Base-by-base conservation (phyloP, 2,797 vertebrate species). In the Thalassophryne amazonica region DNA sequence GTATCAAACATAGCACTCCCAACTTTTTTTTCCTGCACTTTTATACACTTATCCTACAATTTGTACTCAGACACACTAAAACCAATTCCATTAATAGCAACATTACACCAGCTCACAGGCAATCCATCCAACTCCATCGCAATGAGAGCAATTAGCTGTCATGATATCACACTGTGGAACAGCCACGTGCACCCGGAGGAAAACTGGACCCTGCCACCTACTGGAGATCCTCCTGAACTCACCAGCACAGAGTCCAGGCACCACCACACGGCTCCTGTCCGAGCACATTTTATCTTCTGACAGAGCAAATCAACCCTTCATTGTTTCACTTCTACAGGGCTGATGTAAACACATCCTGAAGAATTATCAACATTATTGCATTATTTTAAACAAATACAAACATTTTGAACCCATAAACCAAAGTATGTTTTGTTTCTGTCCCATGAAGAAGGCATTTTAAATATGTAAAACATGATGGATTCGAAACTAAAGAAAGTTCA, bases 121-220 rank as follows among this genome's bases (percentile, higher is more conserved):
- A 53, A 78, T 81, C 69, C 73, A 78, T 78, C 79, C 77, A 76
- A 49, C 69, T 80, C 60, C 67, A 70, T 75, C 76, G 81, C 79
- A 68, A 86, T 70, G 79, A 86, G 76, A 79, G 78, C 80, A 87
- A 85, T 88, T 85, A 87, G 67, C 81, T 76, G 82, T 86, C 83
- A 88, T 85, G 86, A 86, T 78, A 80, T 85, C 81, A 80, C 78
- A 82, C 78, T 73, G 72, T 86, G 70, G 54, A 76, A 80, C 81
- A 80, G 59, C 75, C 70, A 29, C 60, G 78, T 76, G 76, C 73
- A 43, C 71, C 79, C 71, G 13, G 55, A 65, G 55, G 45, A 30
- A 62, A 85, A 90, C 69, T 75, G 72, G 60, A 85, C 43, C 72
- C 86, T 87, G 88, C 89, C 90, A 86, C 83, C 90, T 92, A 86